These are phyloP conservation scores for Xyrichtys novacula DNA, from an alignment of 2,797 vertebrate genomes.

Conservation along the genomic window DNA sequence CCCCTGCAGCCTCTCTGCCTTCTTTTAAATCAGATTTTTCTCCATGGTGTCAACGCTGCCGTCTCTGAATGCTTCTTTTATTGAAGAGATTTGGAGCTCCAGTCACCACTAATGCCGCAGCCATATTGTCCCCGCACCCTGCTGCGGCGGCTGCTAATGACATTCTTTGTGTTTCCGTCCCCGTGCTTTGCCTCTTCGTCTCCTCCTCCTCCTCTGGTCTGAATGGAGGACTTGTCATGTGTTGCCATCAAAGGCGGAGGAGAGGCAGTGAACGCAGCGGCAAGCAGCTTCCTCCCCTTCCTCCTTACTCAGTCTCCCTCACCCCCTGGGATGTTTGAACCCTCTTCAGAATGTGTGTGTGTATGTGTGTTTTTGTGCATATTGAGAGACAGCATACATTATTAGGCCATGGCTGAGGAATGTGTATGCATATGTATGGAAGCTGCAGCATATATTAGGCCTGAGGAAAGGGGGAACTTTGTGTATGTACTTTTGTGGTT, in stretches of 20 bases:
- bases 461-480: constrained; percentile 16
- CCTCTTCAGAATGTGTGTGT: constrained; percentile 14
- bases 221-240: constrained; percentile 75
- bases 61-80: constrained; percentile 72
- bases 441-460: constrained; percentile 14
- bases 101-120: constrained; percentile 70
- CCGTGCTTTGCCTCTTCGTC: constrained; percentile 52
- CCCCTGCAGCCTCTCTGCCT: constrained; percentile 3
- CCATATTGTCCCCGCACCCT: constrained; percentile 77
- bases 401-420: constrained; percentile 3
- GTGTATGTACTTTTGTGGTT: neutral
- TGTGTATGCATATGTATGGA: constrained; percentile 34
- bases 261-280: constrained; percentile 55
- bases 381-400: constrained; percentile 35
- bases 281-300: constrained; percentile 28
- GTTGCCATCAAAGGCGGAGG: constrained; percentile 60
- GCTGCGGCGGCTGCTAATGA: constrained; percentile 74
- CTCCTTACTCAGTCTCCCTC: constrained; percentile 28
- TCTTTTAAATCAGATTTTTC: constrained; percentile 40
- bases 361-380: neutral
- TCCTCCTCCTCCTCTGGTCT: constrained; percentile 57
- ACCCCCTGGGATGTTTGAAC: constrained; percentile 50
- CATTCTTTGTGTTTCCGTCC: constrained; percentile 75
- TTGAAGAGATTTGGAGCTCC: constrained; percentile 68
- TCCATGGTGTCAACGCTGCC: constrained; percentile 58